These are phyloP conservation scores for Drosophila paulistorum DNA, from an alignment of 1,140 invertebrate genomes.

Conservation along the genomic window DNA sequence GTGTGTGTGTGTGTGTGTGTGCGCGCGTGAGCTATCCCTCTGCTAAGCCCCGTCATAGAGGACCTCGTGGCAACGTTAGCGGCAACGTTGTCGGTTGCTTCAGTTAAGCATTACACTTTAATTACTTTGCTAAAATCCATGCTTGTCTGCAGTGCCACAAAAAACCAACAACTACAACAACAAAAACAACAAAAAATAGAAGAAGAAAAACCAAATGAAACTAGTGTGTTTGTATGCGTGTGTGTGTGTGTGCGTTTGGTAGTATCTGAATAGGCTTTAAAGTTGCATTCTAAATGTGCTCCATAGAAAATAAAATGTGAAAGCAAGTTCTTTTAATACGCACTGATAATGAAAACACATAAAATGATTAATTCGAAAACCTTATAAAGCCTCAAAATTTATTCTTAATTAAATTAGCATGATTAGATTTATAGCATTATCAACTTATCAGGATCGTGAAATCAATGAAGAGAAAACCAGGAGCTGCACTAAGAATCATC, in stretches of 20 bases:
- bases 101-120: constrained; percentile 77
- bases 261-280: constrained; percentile 55
- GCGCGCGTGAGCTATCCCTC: neutral
- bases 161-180: constrained; percentile 28
- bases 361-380: neutral
- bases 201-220: neutral
- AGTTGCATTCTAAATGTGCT: constrained; percentile 48
- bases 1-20: constrained; percentile 15
- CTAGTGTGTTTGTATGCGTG: neutral
- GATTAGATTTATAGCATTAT: too few species aligned
- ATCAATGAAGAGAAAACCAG: too few species aligned
- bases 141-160: constrained; percentile 63
- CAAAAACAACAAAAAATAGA: constrained; percentile 1
- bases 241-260: constrained; percentile 13
- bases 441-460: too few species aligned
- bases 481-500: too few species aligned
- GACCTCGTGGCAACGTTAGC: constrained; percentile 4
- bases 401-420: too few species aligned
- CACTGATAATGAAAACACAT: neutral
- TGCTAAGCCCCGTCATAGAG: constrained; percentile 5
- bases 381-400: neutral
- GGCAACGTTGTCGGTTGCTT: constrained; percentile 58
- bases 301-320: neutral
- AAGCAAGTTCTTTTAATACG: neutral
- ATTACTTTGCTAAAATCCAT: constrained; percentile 76